Conservation (phyloP, 2,797 vertebrate species). For the Hylomyscus alleni region DNA sequence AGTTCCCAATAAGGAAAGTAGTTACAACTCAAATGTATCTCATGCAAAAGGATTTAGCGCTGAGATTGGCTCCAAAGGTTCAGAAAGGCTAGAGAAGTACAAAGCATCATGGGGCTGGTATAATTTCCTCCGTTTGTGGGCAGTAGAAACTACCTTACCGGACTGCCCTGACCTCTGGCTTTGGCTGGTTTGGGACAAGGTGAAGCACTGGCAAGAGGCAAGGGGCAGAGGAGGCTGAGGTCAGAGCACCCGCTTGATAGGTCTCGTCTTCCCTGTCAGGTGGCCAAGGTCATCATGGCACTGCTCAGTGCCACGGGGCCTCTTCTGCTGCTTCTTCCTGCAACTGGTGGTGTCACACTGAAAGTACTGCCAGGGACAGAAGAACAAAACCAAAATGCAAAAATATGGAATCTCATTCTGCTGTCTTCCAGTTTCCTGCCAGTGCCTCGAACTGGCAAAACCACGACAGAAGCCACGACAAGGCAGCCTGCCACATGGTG, state of each 20-base stretch:
- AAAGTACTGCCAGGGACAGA: background rate
- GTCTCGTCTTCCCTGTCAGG: constrained; percentile 15
- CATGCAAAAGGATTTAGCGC: background rate
- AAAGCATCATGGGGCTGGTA: background rate
- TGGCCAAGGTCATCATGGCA: background rate
- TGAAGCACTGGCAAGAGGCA: background rate
- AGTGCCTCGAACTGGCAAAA: background rate
- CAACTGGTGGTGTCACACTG: background rate
- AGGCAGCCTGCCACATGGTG: background rate
- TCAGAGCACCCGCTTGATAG: background rate
- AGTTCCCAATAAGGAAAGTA: background rate
- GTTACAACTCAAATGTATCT: constrained; percentile 1
- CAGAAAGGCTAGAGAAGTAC: background rate
- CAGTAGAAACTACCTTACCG: background rate
- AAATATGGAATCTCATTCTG: background rate
- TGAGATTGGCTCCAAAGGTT: background rate
- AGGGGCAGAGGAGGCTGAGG: background rate
- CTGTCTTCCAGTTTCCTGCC: background rate
- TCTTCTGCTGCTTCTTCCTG: background rate
- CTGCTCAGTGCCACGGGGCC: background rate
- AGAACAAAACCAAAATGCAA: background rate
- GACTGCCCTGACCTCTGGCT: background rate
- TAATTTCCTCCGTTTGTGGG: background rate
- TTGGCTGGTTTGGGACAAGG: background rate
- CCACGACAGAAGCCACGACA: background rate